phyloP scores from a whole-genome alignment of 1,140 invertebrate species.

The Colletes gigas region DNA sequence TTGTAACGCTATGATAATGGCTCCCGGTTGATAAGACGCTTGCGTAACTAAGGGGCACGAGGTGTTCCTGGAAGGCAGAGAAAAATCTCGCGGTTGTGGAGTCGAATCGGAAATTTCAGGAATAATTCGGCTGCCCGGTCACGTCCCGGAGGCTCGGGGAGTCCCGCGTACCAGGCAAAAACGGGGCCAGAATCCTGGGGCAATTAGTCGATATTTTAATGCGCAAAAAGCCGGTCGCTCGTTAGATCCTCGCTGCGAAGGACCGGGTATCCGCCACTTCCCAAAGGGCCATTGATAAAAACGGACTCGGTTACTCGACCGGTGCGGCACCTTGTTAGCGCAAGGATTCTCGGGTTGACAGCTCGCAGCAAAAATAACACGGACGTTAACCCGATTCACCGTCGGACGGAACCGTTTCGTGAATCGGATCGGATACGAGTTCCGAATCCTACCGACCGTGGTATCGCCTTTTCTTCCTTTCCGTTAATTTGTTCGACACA shows the following conservation, averaged over 20 bases:
- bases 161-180: conserved; percentile 39
- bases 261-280: conserved; percentile 66
- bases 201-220: conserved; percentile 82
- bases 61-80: neutral
- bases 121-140: conserved; percentile 71
- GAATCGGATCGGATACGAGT: conserved; percentile 24
- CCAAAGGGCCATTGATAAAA: conserved; percentile 76
- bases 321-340: conserved; percentile 81
- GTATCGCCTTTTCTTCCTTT: conserved; percentile 2
- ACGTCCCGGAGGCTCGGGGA: conserved; percentile 58
- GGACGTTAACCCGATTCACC: conserved; percentile 77
- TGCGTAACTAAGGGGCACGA: neutral
- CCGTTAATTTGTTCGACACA: conserved; percentile 41
- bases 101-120: conserved; percentile 60
- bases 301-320: conserved; percentile 66
- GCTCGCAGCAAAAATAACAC: conserved; percentile 77
- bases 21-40: neutral
- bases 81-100: neutral
- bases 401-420: conserved; percentile 21
- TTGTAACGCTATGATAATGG: no score
- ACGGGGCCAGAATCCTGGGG: conserved; percentile 75
- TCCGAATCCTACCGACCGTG: conserved; percentile 5
- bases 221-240: conserved; percentile 78
- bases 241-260: conserved; percentile 74
- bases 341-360: conserved; percentile 76